Percentiles rank a stretch among this genome's conserved stretches.
These are phyloP conservation scores for Masnerella sp. DNA, from an alignment of 2,888 invertebrate genomes.

Conservation along the genomic window DNA sequence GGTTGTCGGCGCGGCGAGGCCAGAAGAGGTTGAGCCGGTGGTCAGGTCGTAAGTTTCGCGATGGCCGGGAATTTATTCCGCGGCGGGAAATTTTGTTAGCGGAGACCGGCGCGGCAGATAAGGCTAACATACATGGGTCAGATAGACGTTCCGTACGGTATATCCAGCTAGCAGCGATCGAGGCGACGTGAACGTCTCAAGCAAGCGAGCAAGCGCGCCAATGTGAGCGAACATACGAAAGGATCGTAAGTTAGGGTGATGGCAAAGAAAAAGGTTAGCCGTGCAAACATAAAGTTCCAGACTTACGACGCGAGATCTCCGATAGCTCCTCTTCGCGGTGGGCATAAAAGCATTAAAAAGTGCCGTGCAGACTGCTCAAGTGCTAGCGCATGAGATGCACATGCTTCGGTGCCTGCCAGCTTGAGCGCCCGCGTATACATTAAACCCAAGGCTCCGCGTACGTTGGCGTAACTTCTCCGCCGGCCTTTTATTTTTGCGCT, in stretches of 20 bases:
- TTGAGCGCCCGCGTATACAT: constrained; percentile 41
- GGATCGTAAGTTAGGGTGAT: constrained; percentile 77
- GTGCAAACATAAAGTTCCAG: constrained; percentile 78
- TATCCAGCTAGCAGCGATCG: constrained; percentile 62
- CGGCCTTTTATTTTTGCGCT: constrained; percentile 49
- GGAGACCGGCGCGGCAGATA: constrained; percentile 63
- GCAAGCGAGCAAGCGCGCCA: constrained; percentile 62
- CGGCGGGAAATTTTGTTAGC: constrained; percentile 67
- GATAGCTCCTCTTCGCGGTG: constrained; percentile 77
- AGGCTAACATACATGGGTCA: constrained; percentile 62
- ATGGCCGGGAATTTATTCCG: constrained; percentile 66
- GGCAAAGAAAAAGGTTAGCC: constrained; percentile 76
- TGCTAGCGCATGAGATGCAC: constrained; percentile 67
- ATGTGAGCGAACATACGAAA: constrained; percentile 71
- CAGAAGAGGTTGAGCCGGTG: constrained; percentile 58
- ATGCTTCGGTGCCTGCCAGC: constrained; percentile 43
- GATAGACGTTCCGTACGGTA: constrained; percentile 58
- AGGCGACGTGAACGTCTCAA: constrained; percentile 75
- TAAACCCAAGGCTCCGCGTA: constrained; percentile 30
- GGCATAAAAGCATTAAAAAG: constrained; percentile 76
- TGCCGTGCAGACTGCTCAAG: constrained; percentile 65
- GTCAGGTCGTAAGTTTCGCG: constrained; percentile 61
- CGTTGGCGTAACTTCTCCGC: constrained; percentile 6
- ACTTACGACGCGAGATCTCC: constrained; percentile 78
- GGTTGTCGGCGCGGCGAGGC: constrained; percentile 58